Percentiles rank a stretch among this genome's conserved stretches.
phyloP scores from a whole-genome alignment of 2,113 vertebrate species.

The Tenebrosternarchus preto region DNA sequence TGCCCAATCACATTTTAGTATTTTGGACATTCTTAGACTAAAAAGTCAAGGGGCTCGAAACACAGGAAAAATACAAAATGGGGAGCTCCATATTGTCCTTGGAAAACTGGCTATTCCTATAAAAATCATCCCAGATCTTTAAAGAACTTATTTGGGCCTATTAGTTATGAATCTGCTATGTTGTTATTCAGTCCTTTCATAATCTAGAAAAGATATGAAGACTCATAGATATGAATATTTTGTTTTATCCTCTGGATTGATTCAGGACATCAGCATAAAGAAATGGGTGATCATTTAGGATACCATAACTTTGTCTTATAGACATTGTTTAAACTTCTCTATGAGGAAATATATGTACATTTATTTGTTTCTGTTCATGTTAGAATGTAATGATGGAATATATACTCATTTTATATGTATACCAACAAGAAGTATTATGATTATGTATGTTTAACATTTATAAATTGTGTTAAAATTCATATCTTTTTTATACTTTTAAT shows the following conservation, averaged over 20 bases:
- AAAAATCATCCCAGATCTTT: conserved; percentile 72
- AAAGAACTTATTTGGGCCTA: conserved; percentile 24
- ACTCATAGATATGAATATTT: not conserved
- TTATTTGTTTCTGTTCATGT: no score
- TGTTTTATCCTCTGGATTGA: not conserved
- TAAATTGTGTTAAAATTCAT: no score
- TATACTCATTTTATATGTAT: no score
- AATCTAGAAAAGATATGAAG: not conserved
- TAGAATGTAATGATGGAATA: no score
- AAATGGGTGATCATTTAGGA: no score
- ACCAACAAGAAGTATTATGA: no score
- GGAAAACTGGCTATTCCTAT: conserved; percentile 76
- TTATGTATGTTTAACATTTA: no score
- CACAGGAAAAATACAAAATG: conserved; percentile 54
- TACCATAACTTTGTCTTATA: no score
- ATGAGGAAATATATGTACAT: no score
- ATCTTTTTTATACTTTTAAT: no score
- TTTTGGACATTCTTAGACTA: conserved; percentile 67
- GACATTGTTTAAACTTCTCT: no score
- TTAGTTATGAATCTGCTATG: not conserved
- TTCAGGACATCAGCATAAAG: not conserved
- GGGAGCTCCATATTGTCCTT: conserved; percentile 70
- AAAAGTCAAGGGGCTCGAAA: conserved; percentile 52
- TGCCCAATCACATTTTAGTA: conserved; percentile 34
- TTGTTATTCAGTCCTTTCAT: not conserved